A percentile compares a stretch with the other conserved stretches of the same genome.
phyloP scores from a whole-genome alignment of 2,113 vertebrate species.

The Erinaceus europaeus region DNA sequence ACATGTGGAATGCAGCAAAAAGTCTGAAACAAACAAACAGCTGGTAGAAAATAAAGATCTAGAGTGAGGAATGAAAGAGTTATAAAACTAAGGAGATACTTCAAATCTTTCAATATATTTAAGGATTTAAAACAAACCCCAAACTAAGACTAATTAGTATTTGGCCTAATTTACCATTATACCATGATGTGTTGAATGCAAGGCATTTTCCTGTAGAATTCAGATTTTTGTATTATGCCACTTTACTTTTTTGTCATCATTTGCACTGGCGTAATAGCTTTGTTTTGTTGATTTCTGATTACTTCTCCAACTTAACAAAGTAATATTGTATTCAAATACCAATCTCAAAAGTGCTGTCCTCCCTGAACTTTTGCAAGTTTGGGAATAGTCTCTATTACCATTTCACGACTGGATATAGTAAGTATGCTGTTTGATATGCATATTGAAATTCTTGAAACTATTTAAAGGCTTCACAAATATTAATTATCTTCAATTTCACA shows the following conservation, averaged over 20 bases:
- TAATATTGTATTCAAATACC: conserved; percentile 61
- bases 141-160: background rate
- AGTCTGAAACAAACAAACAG: background rate
- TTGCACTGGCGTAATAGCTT: conserved; percentile 37
- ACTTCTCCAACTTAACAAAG: conserved; percentile 51
- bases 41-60: background rate
- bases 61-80: background rate
- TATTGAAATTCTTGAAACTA: conserved; percentile 61
- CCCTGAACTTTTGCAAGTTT: conserved; percentile 63
- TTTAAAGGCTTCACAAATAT: conserved; percentile 50
- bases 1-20: background rate
- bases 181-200: background rate
- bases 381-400: conserved; percentile 60
- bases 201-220: background rate
- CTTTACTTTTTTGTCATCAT: background rate
- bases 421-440: conserved; percentile 60
- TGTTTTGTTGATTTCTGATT: conserved; percentile 66
- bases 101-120: background rate
- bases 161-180: background rate
- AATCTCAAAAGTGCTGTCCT: conserved; percentile 52
- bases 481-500: conserved; percentile 44
- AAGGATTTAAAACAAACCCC: background rate
- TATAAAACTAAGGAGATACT: background rate
- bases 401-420: conserved; percentile 66
- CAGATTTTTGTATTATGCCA: background rate